Conservation (phyloP, 2,797 vertebrate species). For the Sarcophilus harrisii region DNA sequence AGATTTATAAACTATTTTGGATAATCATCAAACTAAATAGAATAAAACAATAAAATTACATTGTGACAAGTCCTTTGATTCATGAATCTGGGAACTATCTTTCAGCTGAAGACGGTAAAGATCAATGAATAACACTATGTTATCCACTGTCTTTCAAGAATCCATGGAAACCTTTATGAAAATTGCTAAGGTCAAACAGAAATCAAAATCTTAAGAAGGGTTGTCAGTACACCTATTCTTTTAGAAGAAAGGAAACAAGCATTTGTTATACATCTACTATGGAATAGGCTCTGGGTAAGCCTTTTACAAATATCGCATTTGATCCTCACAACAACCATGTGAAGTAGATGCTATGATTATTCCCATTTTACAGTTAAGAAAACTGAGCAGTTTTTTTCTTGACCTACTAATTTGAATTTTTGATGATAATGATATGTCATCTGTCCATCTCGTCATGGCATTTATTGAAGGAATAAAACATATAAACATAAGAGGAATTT, state of each 20-base stretch:
- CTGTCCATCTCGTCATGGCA: background rate
- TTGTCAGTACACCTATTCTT: background rate
- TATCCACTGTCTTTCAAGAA: background rate
- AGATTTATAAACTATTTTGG: background rate
- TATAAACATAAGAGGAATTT: background rate
- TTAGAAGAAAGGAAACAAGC: background rate
- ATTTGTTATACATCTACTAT: background rate
- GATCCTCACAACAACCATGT: background rate
- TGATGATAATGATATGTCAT: rapidly evolving
- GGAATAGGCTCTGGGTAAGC: no score
- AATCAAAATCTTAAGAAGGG: background rate
- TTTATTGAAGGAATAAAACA: background rate
- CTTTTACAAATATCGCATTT: background rate
- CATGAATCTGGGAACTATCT: background rate
- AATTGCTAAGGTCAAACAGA: conserved; percentile 28
- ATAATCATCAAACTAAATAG: background rate
- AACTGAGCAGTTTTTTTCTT: background rate
- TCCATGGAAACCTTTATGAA: conserved; percentile 1
- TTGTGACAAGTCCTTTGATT: background rate
- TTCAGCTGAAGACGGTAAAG: background rate
- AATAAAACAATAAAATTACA: background rate
- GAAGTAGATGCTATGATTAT: background rate
- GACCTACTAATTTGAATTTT: background rate
- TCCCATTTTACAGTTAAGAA: background rate
- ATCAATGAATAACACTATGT: background rate